A percentile compares a stretch with the other conserved stretches of the same genome.
These are phyloP conservation scores for Hoplodrina ambigua DNA, from an alignment of 2,888 invertebrate genomes.

Conservation along the genomic window DNA sequence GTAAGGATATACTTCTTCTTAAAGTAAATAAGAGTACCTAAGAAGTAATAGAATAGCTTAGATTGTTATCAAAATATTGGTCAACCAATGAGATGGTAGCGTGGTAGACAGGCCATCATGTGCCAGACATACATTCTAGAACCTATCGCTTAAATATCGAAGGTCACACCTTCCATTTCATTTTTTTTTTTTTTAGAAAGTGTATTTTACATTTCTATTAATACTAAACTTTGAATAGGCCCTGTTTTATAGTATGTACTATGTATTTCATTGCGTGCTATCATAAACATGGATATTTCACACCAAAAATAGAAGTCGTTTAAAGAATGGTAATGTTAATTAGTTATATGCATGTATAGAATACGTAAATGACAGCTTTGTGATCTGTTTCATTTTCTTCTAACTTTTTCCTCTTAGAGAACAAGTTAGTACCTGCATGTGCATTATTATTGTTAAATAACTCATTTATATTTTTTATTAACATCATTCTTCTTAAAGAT, in stretches of 20 bases:
- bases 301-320: too few species aligned
- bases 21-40: too few species aligned
- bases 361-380: neutral
- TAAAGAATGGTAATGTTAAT: too few species aligned
- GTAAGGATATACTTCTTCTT: conserved; percentile 77
- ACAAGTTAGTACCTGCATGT: conserved; percentile 3
- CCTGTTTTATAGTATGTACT: neutral
- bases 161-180: too few species aligned
- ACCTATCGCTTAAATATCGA: too few species aligned
- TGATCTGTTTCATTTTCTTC: neutral
- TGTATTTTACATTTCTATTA: too few species aligned
- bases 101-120: neutral
- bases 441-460: neutral
- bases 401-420: neutral
- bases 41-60: neutral
- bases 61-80: neutral
- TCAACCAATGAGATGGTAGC: neutral
- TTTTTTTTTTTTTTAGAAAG: too few species aligned
- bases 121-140: neutral
- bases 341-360: too few species aligned
- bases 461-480: conserved; percentile 25
- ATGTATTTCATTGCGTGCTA: too few species aligned
- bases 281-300: too few species aligned
- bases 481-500: conserved; percentile 14
- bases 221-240: too few species aligned